A percentile compares a stretch with the other conserved stretches of the same genome.
Evolutionary conservation across 2,888 invertebrate genomes (phyloP).

Genomic region (Ceramica pisi): DNA sequence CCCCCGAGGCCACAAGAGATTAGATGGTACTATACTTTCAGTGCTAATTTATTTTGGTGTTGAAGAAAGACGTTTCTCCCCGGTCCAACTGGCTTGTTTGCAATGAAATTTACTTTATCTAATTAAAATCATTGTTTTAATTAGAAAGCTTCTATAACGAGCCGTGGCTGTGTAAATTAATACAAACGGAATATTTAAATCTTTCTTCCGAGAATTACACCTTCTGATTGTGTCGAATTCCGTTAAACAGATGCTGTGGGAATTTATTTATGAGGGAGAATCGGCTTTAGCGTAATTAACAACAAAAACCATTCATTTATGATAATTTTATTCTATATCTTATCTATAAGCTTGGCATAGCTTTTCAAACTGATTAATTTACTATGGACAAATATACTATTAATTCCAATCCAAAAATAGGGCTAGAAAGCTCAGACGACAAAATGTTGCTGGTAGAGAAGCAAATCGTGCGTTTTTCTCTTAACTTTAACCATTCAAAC

Average conservation of each 20-base stretch:
- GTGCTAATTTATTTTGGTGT: slow-evolving; percentile 67
- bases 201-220: slow-evolving; percentile 56
- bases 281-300: slow-evolving; percentile 24
- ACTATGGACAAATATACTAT: too few relatives aligned
- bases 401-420: background rate
- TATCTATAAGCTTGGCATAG: too few relatives aligned
- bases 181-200: slow-evolving; percentile 64
- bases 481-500: background rate
- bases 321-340: background rate
- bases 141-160: slow-evolving; percentile 62
- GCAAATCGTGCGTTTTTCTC: background rate
- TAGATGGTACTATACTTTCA: slow-evolving; percentile 48
- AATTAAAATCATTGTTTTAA: slow-evolving; percentile 72
- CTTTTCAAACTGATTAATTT: background rate
- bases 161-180: slow-evolving; percentile 51
- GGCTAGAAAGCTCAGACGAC: background rate
- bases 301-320: background rate
- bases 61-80: slow-evolving; percentile 59
- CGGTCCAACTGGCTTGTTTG: slow-evolving; percentile 58
- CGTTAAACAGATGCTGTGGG: slow-evolving; percentile 25
- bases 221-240: slow-evolving; percentile 56
- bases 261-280: slow-evolving; percentile 44
- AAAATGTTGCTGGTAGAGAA: background rate
- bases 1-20: slow-evolving; percentile 44
- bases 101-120: slow-evolving; percentile 62